Conservation (phyloP, 2,888 invertebrate genomes). For the Chironomus riparius region DNA sequence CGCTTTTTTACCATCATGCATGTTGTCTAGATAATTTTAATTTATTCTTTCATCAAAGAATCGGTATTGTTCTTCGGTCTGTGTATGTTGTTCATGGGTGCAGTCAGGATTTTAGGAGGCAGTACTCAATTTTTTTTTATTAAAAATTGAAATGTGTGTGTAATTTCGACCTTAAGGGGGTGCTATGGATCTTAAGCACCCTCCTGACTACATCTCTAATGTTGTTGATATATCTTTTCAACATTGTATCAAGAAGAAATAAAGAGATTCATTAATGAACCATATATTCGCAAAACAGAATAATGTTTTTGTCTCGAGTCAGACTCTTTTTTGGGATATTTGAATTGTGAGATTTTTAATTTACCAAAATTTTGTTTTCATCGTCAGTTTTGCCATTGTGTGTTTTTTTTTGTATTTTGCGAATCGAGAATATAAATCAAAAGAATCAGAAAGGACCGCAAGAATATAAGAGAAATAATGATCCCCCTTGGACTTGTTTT, state of each 20-base stretch:
- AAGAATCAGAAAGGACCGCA: background rate
- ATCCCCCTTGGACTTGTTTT: conserved; percentile 7
- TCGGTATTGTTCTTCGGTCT: background rate
- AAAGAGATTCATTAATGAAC: background rate
- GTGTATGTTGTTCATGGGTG: background rate
- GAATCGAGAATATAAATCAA: conserved; percentile 15
- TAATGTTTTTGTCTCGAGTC: too few relatives aligned
- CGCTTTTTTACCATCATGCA: background rate
- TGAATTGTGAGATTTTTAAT: background rate
- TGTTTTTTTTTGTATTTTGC: background rate
- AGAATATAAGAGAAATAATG: conserved; percentile 8
- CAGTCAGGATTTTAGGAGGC: too few relatives aligned
- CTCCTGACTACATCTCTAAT: too few relatives aligned
- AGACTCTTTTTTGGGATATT: too few relatives aligned
- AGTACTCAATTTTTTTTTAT: too few relatives aligned
- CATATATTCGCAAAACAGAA: background rate
- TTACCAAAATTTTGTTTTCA: conserved; percentile 4
- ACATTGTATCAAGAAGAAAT: background rate
- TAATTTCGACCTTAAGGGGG: too few relatives aligned
- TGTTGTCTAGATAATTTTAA: background rate
- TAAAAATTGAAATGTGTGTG: too few relatives aligned
- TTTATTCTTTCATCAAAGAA: background rate
- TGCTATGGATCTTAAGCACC: too few relatives aligned
- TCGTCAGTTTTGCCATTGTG: conserved; percentile 8
- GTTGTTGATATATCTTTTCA: background rate